These are phyloP conservation scores for Sympetrum striolatum DNA, from an alignment of 2,888 invertebrate species.

Conservation along the genomic window DNA sequence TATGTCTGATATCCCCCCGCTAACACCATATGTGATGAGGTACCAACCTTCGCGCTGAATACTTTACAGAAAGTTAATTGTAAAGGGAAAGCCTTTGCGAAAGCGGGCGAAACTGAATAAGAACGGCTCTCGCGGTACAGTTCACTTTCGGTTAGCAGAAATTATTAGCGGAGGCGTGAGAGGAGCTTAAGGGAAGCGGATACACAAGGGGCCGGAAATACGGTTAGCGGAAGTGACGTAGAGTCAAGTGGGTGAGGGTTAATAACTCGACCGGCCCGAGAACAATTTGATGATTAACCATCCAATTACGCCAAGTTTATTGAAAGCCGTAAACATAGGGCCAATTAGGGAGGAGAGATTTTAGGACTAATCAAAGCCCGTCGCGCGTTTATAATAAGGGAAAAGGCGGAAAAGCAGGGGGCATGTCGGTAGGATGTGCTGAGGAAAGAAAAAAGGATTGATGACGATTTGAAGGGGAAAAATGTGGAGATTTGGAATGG, in stretches of 20 bases:
- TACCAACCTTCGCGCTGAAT: too few species aligned
- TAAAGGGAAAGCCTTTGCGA: too few species aligned
- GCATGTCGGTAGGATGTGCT: not conserved
- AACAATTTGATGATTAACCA: not conserved
- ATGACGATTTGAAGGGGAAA: not conserved
- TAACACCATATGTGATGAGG: too few species aligned
- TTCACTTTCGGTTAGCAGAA: not conserved
- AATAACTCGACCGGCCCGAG: not conserved
- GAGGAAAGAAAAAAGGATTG: not conserved
- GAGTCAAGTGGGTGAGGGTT: not conserved
- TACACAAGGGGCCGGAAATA: not conserved
- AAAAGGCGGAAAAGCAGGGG: not conserved
- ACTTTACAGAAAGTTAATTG: too few species aligned
- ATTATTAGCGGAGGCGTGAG: not conserved
- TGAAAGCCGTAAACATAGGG: not conserved
- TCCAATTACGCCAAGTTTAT: not conserved
- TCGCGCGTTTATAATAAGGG: not conserved
- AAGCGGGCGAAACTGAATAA: too few species aligned
- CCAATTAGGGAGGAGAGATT: not conserved
- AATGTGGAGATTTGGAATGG: not conserved
- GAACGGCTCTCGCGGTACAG: too few species aligned
- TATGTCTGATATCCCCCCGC: too few species aligned
- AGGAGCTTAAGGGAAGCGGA: not conserved
- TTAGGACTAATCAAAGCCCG: not conserved
- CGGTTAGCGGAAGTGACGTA: not conserved